These are phyloP conservation scores for Pseudorhombus dupliciocellatus DNA, from an alignment of 2,113 vertebrate species.

Conservation along the genomic window DNA sequence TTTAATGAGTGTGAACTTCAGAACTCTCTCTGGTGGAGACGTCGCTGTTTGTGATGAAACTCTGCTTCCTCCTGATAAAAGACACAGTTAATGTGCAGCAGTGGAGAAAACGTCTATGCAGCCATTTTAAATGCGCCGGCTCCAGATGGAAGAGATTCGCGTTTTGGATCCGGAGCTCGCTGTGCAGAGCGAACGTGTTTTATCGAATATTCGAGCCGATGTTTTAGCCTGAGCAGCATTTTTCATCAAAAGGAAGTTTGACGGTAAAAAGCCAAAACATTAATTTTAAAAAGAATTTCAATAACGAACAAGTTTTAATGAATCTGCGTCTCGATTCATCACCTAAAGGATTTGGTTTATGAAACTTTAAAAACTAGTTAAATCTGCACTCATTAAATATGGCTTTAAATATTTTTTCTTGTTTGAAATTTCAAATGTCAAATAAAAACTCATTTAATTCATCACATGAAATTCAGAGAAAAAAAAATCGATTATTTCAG, in stretches of 20 bases:
- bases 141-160: not conserved
- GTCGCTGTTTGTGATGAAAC: slow-evolving; percentile 5
- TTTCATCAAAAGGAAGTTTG: not conserved
- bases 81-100: slow-evolving; percentile 1
- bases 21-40: not conserved
- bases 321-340: too few species aligned
- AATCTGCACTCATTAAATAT: too few species aligned
- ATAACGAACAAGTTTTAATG: too few species aligned
- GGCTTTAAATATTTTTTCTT: too few species aligned
- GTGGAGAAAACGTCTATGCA: slow-evolving; percentile 21
- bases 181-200: not conserved
- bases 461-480: too few species aligned
- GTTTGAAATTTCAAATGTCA: too few species aligned
- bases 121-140: slow-evolving; percentile 53
- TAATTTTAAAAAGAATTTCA: not conserved
- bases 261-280: slow-evolving; percentile 3
- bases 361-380: too few species aligned
- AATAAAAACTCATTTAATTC: too few species aligned
- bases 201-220: not conserved
- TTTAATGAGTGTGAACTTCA: slow-evolving; percentile 24
- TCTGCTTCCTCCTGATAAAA: slow-evolving; percentile 15
- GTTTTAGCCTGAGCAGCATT: not conserved
- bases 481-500: too few species aligned
- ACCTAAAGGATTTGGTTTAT: too few species aligned
- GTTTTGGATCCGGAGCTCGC: slow-evolving; percentile 18